Conservation (phyloP, 2,797 vertebrate genomes). For the Characodon lateralis region DNA sequence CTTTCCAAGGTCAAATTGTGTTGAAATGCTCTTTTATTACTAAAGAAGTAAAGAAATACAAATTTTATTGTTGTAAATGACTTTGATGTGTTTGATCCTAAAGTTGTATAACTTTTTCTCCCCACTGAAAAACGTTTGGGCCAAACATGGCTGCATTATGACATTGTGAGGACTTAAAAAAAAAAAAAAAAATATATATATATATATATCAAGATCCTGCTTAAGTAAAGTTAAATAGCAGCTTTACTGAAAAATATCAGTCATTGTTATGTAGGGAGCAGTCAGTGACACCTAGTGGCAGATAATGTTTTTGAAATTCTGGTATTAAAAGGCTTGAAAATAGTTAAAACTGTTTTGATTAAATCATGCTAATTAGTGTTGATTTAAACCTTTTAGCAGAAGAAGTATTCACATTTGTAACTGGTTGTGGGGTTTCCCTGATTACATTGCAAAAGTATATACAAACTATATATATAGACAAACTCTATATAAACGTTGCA, state of each 20-base stretch:
- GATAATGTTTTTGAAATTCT: neutral
- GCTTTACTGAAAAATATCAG: neutral
- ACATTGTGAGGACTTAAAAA: neutral
- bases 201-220: neutral
- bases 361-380: neutral
- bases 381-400: neutral
- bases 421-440: neutral
- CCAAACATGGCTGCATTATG: neutral
- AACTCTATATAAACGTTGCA: too few species aligned
- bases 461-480: too few species aligned
- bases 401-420: neutral
- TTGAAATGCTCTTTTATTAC: constrained; percentile 15
- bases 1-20: constrained; percentile 37
- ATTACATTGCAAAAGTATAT: neutral
- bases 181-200: neutral
- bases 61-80: constrained; percentile 26
- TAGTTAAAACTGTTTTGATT: neutral
- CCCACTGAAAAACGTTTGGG: neutral
- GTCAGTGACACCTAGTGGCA: constrained; percentile 70
- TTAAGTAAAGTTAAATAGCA: constrained; percentile 13
- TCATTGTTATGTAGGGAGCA: neutral
- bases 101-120: neutral
- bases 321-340: neutral
- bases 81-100: neutral
- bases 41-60: too few species aligned